Percentiles rank a stretch among this genome's conserved stretches.
Evolutionary conservation across 2,888 invertebrate genomes (phyloP).

Genomic region (Itoplectis maculator): DNA sequence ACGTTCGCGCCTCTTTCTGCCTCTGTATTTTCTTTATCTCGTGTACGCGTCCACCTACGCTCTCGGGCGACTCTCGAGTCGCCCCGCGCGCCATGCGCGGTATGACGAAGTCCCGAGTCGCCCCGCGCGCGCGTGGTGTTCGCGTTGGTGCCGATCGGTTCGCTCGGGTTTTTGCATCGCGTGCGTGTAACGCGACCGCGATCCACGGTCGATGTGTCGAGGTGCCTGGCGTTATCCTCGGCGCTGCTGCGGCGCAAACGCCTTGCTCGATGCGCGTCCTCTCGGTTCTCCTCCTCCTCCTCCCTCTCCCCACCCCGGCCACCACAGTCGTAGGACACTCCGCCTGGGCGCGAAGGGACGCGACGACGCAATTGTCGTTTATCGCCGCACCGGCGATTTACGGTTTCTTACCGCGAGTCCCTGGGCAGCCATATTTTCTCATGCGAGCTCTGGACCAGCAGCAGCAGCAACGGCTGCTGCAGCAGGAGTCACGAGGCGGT

Average conservation of each 20-base stretch:
- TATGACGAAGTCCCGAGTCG: conserved; percentile 40
- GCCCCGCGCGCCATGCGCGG: too few relatives aligned
- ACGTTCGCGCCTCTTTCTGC: conserved; percentile 53
- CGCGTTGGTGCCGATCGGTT: conserved; percentile 52
- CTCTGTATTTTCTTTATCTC: conserved; percentile 67
- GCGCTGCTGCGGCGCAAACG: conserved; percentile 42
- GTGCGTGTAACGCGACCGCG: conserved; percentile 41
- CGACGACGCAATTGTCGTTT: conserved; percentile 81
- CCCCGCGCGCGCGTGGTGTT: conserved; percentile 32
- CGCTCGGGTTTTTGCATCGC: conserved; percentile 14
- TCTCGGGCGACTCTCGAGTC: conserved; percentile 16
- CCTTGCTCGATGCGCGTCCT: conserved; percentile 15
- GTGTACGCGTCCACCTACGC: conserved; percentile 63
- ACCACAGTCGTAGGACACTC: conserved; percentile 8
- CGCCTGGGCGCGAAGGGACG: conserved; percentile 41
- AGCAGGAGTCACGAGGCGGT: conserved; percentile 37
- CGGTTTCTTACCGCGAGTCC: conserved; percentile 77
- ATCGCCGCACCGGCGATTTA: conserved; percentile 82
- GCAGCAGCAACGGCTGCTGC: conserved; percentile 21
- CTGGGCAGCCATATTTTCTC: conserved; percentile 64
- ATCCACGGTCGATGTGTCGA: conserved; percentile 25
- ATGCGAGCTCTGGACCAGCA: not conserved
- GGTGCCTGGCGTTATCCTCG: conserved; percentile 49
- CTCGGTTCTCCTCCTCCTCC: conserved; percentile 30
- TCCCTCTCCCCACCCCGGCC: too few relatives aligned